Base-by-base conservation (phyloP, 2,888 invertebrate genomes). In the Glaucopsyche alexis region DNA sequence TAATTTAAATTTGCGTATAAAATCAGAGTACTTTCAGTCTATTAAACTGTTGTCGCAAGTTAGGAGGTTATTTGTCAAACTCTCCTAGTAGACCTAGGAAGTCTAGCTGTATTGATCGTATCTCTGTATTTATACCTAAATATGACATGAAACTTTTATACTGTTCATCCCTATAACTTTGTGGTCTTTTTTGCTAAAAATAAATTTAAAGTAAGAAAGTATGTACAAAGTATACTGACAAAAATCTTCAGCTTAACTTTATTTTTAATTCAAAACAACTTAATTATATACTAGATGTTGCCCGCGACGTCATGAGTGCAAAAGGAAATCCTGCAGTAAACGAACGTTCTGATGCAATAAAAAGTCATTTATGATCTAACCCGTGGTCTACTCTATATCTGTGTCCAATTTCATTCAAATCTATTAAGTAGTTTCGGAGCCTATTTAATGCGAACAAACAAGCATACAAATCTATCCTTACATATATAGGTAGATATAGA, bases 61-160 rank as follows among this genome's bases (percentile, higher is more conserved):
- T 69, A 49, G 45, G 29, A 65, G 64, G 69, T 69, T 69, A 69
- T 49, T 69, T 69, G 16, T 69, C 69, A 66, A 66, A 14, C 42
- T 8, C 40, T 42, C 40, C 66, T 16, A 42, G n/a, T 65, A 14
- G n/a, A 42, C 40, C 40, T 16, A 66, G 66, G 42, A 19, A 71
- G 72, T 55, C 64, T 45, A 72, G 73, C 76, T 77, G 50, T 77
- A 79, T 79, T 77, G 77, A 77, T 77, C 74, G 70, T 52, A 29
- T 29, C 19, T 69, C 13, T 69, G 19, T 42, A 67, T 47, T 69
- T 69, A 69, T 69, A 66, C 29, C 60, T 60, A 6, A 19, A 3
- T 19, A 55, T 55, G 55, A 55, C 55, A 19, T 11, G 19, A 55
- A 11, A 55, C 19, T 11, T 19, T 16, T 55, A 19, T 55, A 6